Evolutionary conservation across 2,888 invertebrate species (phyloP).

Genomic region (Drosophila mulleri): DNA sequence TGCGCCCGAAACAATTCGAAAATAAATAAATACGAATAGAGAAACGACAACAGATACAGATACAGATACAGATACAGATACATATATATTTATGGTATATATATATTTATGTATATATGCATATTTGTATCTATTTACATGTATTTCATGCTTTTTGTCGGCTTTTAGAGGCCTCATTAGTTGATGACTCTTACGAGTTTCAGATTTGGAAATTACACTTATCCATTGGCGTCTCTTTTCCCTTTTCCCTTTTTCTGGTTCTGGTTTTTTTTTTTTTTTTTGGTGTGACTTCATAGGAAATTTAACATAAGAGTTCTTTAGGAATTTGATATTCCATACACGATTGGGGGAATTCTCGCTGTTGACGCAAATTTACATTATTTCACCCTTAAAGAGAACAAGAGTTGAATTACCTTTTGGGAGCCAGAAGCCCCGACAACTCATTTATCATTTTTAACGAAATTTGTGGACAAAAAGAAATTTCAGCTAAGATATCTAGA

Average conservation of each 20-base stretch:
- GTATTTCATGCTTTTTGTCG: conserved; percentile 50
- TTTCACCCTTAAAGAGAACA: conserved; percentile 5
- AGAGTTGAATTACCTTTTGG: conserved; percentile 1
- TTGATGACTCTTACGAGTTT: conserved; percentile 52
- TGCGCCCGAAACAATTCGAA: conserved; percentile 71
- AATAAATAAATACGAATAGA: conserved; percentile 60
- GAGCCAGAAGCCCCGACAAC: not conserved
- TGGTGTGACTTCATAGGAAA: conserved; percentile 60
- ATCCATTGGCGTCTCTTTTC: conserved; percentile 9
- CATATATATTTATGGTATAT: conserved; percentile 17
- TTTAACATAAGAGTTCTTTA: conserved; percentile 19
- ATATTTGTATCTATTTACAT: conserved; percentile 20
- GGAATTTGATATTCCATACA: conserved; percentile 54
- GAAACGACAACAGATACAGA: conserved; percentile 29
- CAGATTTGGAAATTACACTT: conserved; percentile 71
- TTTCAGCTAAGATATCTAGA: not conserved
- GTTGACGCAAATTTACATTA: conserved; percentile 11
- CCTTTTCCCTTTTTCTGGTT: not conserved
- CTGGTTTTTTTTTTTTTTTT: not conserved
- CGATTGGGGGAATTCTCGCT: conserved; percentile 37
- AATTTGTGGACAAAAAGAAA: not conserved
- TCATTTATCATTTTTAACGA: conserved; percentile 11
- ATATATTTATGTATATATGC: not conserved
- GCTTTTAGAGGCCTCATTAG: conserved; percentile 66
- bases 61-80: conserved; percentile 20